Percentiles rank a stretch among this genome's conserved stretches.
Conservation (phyloP, 2,113 vertebrate genomes). For the Enhydra lutris region DNA sequence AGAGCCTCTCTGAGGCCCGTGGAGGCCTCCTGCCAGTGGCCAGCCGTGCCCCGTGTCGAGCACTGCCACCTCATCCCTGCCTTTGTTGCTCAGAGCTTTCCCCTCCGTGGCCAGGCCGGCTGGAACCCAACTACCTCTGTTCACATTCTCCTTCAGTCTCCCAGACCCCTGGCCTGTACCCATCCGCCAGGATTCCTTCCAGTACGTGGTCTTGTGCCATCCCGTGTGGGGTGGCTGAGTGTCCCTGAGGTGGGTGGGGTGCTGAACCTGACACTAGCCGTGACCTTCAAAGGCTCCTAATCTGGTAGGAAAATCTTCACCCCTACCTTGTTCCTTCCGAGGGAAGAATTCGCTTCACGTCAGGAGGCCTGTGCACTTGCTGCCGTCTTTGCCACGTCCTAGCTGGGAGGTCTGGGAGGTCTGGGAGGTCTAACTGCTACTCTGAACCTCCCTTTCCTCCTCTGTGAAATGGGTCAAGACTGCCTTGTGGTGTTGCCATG, state of each 20-base stretch:
- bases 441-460: background rate
- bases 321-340: background rate
- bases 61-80: too few relatives aligned
- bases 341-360: background rate
- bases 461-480: background rate
- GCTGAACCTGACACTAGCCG: background rate
- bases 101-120: background rate
- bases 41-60: fast-evolving
- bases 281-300: background rate
- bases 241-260: too few relatives aligned
- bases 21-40: background rate
- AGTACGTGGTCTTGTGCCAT: background rate
- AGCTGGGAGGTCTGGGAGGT: background rate
- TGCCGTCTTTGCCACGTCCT: background rate
- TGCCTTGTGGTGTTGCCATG: fast-evolving
- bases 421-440: background rate
- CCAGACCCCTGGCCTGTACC: background rate
- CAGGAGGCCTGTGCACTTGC: background rate
- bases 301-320: background rate
- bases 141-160: too few relatives aligned
- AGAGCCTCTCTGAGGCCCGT: background rate
- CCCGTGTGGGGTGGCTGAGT: background rate
- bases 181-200: background rate
- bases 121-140: background rate
- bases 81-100: background rate